These are phyloP conservation scores for Pachycephus smyrnensis DNA, from an alignment of 2,888 invertebrate species.

Conservation along the genomic window DNA sequence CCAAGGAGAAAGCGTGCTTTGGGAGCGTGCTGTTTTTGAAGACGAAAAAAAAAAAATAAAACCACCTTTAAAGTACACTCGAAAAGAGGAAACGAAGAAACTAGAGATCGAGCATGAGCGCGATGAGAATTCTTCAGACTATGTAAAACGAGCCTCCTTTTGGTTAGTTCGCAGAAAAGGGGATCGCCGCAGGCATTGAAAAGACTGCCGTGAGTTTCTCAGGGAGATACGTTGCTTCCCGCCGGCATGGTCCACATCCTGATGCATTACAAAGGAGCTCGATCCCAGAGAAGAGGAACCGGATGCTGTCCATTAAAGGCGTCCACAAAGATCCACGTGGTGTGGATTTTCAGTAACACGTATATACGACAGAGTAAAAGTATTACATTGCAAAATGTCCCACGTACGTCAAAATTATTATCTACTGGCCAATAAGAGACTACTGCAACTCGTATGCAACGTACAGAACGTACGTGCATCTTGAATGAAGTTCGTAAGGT, in stretches of 20 bases:
- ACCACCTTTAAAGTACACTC: neutral
- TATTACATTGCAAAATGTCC: neutral
- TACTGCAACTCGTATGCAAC: neutral
- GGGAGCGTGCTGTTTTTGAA: neutral
- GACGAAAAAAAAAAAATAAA: neutral
- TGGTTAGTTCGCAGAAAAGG: slow-evolving; percentile 31
- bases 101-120: neutral
- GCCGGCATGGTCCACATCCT: slow-evolving; percentile 35
- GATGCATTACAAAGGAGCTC: neutral
- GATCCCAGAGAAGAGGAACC: neutral
- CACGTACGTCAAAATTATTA: neutral
- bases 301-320: neutral
- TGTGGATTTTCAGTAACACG: neutral
- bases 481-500: neutral
- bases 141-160: slow-evolving; percentile 30
- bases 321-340: neutral
- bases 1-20: neutral
- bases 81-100: neutral
- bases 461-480: neutral
- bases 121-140: neutral
- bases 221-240: slow-evolving; percentile 43
- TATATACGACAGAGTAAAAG: neutral
- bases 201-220: slow-evolving; percentile 30
- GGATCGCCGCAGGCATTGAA: slow-evolving; percentile 7
- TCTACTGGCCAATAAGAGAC: neutral